Evolutionary conservation across 2,797 vertebrate species (phyloP).

Genomic region (Fistularia tabacaria): DNA sequence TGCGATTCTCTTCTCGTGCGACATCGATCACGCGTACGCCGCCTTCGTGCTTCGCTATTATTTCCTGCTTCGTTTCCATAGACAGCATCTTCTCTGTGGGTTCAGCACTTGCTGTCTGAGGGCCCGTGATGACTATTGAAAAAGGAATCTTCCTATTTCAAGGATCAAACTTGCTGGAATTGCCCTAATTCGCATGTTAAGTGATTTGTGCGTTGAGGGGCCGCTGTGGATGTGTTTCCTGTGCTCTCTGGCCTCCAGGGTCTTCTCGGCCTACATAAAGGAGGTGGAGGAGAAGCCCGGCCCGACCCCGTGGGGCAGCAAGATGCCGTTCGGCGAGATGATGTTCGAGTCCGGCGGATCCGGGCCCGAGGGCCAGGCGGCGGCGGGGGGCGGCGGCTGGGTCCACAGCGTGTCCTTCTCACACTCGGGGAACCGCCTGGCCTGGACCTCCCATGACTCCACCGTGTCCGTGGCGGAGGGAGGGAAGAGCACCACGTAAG

Average conservation of each 20-base stretch:
- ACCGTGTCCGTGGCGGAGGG: conserved; percentile 91
- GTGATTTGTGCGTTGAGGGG: too few species aligned
- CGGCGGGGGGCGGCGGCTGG: conserved; percentile 86
- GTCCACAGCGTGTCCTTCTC: conserved; percentile 97
- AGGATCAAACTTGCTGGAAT: too few species aligned
- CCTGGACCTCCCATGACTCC: conserved; percentile 97
- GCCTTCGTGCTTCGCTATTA: too few species aligned
- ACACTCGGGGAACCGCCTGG: conserved; percentile 89
- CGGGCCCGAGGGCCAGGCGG: conserved; percentile 27
- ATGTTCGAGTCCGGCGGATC: conserved; percentile 87
- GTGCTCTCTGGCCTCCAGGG: conserved; percentile 31
- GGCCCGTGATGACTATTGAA: too few species aligned
- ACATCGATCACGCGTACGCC: too few species aligned
- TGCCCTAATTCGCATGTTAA: too few species aligned
- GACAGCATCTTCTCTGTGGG: too few species aligned
- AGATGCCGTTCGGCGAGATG: conserved; percentile 98
- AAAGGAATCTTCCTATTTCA: too few species aligned
- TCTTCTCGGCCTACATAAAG: conserved; percentile 97
- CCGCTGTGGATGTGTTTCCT: too few species aligned
- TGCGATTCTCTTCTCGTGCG: too few species aligned
- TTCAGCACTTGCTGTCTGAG: too few species aligned
- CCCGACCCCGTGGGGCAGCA: conserved; percentile 95
- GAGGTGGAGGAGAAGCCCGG: conserved; percentile 98
- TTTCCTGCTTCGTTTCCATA: too few species aligned
- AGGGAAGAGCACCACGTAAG: conserved; percentile 68